Percentiles rank a stretch among this genome's conserved stretches.
These are phyloP conservation scores for Amphiprion percula DNA, from an alignment of 2,113 vertebrate genomes.

Conservation along the genomic window DNA sequence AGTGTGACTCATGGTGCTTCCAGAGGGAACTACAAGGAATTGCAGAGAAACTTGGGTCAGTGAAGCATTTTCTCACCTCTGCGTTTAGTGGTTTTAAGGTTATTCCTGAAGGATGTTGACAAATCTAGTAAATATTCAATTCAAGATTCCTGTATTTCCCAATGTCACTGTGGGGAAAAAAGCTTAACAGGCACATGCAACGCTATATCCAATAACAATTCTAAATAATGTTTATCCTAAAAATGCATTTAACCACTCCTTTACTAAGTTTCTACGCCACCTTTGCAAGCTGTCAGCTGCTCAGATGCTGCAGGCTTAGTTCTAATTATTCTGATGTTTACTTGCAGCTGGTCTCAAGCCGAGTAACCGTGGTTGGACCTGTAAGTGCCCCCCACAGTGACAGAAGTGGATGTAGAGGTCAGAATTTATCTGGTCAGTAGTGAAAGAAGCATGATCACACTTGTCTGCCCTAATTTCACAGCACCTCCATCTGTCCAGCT, in stretches of 20 bases:
- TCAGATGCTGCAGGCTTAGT: not conserved
- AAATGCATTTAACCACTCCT: no score
- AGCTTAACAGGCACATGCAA: no score
- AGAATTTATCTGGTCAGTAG: slow-evolving; percentile 6
- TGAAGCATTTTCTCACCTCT: slow-evolving; percentile 2
- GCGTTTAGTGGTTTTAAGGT: not conserved
- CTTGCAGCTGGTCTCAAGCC: not conserved
- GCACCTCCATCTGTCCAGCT: slow-evolving; percentile 14
- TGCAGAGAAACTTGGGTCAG: not conserved
- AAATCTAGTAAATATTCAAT: no score
- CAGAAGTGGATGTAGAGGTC: not conserved
- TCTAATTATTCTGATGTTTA: not conserved
- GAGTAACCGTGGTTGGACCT: not conserved
- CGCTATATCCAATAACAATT: no score
- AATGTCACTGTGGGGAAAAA: no score
- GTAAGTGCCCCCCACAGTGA: not conserved
- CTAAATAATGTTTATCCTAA: no score
- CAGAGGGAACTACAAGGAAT: not conserved
- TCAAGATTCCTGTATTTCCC: no score
- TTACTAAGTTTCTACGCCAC: no score
- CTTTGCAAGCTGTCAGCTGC: no score
- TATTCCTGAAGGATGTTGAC: not conserved
- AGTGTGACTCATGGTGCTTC: not conserved
- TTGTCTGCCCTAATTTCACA: slow-evolving; percentile 24
- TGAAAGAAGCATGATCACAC: slow-evolving; percentile 16